Evolutionary conservation across 2,888 invertebrate species (phyloP).

Genomic region (Trissonchulus sp.): DNA sequence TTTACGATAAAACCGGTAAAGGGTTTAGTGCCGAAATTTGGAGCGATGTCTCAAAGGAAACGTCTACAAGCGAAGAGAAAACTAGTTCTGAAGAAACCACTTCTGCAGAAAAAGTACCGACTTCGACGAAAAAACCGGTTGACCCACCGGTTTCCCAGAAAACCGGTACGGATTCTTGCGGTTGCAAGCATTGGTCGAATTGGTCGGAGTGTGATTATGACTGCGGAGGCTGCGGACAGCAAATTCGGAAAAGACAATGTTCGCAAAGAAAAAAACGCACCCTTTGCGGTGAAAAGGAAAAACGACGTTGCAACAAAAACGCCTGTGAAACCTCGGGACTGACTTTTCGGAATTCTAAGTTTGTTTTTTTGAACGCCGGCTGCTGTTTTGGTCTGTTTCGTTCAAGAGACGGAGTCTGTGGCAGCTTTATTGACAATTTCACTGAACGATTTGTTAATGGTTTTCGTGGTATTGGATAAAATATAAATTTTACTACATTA

Average conservation of each 20-base stretch:
- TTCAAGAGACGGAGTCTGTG: not conserved
- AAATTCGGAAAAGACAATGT: conserved; percentile 38
- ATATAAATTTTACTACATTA: too few species aligned
- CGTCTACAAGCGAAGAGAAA: too few species aligned
- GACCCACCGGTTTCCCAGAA: not conserved
- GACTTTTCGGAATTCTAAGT: not conserved
- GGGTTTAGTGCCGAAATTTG: conserved; percentile 21
- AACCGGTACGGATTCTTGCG: conserved; percentile 34
- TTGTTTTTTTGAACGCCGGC: conserved; percentile 29
- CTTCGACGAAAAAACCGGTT: not conserved
- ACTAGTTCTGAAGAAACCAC: too few species aligned
- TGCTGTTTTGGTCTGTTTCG: conserved; percentile 32
- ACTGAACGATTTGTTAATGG: too few species aligned
- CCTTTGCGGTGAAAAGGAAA: conserved; percentile 38
- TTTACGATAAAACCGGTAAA: conserved; percentile 32
- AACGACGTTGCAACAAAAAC: conserved; percentile 46
- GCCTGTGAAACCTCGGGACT: conserved; percentile 38
- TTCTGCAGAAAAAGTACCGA: not conserved
- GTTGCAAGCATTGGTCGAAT: conserved; percentile 44
- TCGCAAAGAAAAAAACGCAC: not conserved
- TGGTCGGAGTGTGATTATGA: conserved; percentile 44
- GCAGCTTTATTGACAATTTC: too few species aligned
- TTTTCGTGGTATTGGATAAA: too few species aligned
- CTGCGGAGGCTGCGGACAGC: conserved; percentile 49
- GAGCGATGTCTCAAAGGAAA: not conserved